Evolutionary conservation across 2,113 vertebrate genomes (phyloP).

Genomic region (Microtus pennsylvanicus): DNA sequence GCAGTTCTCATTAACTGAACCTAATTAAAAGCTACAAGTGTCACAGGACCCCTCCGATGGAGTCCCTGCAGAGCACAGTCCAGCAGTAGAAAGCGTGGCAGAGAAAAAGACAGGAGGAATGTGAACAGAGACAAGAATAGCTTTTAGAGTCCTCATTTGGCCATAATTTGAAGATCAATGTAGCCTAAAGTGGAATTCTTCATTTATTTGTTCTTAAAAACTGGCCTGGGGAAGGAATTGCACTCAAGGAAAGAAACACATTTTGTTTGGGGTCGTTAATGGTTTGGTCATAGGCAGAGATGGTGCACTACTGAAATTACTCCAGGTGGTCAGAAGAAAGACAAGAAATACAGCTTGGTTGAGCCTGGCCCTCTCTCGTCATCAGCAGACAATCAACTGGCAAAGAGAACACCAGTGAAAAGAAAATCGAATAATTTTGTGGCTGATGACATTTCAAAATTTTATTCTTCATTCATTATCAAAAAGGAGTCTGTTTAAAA

Average conservation of each 20-base stretch:
- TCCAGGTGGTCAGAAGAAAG: not conserved
- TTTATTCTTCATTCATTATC: conserved; percentile 84
- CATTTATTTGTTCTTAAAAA: not conserved
- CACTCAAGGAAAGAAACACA: not conserved
- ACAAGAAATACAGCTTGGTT: not conserved
- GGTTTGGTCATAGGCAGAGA: not conserved
- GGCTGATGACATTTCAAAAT: conserved; percentile 83
- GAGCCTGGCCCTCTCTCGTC: not conserved
- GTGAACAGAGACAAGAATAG: not conserved
- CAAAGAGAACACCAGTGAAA: not conserved
- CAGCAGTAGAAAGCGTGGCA: not conserved
- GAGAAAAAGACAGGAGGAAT: not conserved
- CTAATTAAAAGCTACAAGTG: not conserved
- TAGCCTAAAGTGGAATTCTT: not conserved
- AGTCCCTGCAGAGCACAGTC: not conserved
- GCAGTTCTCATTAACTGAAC: not conserved
- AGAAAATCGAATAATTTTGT: conserved; percentile 78
- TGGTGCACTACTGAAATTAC: not conserved
- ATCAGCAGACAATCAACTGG: conserved; percentile 55
- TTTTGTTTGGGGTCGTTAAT: not conserved
- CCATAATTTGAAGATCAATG: not conserved
- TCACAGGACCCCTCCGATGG: not conserved
- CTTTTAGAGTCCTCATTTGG: not conserved
- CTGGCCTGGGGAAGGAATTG: not conserved
- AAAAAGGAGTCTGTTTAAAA: conserved; percentile 86